Evolutionary conservation across 2,113 vertebrate genomes (phyloP).

Genomic region (Ptilonorhynchus violaceus): DNA sequence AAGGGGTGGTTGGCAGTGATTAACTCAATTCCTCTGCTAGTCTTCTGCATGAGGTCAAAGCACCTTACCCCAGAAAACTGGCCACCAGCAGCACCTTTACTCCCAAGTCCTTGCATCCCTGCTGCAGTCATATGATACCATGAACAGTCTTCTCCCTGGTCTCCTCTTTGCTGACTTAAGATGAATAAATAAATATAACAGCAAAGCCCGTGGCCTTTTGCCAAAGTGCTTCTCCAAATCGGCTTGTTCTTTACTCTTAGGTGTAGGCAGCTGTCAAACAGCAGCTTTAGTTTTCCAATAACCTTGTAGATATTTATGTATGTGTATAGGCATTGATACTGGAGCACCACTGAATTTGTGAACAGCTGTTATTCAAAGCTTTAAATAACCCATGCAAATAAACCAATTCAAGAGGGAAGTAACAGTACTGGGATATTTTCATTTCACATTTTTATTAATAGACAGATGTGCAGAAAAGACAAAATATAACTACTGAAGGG

Average conservation of each 20-base stretch:
- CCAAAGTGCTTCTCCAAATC: background rate
- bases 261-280: background rate
- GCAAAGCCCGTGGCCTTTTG: background rate
- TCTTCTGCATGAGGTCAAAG: background rate
- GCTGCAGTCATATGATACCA: background rate
- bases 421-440: background rate
- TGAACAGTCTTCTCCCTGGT: background rate
- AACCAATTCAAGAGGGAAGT: background rate
- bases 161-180: background rate
- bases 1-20: background rate
- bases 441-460: background rate
- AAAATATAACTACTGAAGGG: conserved; percentile 75
- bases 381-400: background rate
- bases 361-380: background rate
- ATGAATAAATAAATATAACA: background rate
- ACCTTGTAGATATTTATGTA: background rate
- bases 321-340: background rate
- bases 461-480: conserved; percentile 76
- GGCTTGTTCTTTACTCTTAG: background rate
- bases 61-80: background rate
- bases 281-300: background rate
- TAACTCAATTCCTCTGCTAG: background rate
- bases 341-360: background rate
- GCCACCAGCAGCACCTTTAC: background rate
- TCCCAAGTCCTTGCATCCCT: background rate